Base-by-base conservation (phyloP, 2,797 vertebrate species). In the Eidolon dupreanum region DNA sequence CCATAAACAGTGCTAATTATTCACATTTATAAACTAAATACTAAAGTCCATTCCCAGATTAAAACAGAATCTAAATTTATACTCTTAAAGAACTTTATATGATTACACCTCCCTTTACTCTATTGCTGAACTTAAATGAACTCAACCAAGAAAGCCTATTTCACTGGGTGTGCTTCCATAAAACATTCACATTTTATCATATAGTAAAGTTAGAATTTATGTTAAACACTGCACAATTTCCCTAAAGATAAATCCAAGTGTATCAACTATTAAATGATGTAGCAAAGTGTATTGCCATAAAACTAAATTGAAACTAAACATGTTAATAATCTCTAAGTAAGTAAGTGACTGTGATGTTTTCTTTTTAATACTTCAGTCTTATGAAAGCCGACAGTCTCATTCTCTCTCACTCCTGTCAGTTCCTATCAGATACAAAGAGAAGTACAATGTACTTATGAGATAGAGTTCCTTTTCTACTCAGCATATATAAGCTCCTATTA, bases 161-260 rank as follows among this genome's bases (percentile, higher is more conserved):
- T 84, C 93, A 92, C 63, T 75, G 59, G 31, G 12, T 71, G 33
- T 85, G 24, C 20, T 94, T 94, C 61, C 88, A 97, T 91, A 95
- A 97, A 95, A 93, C 86, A 97, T 61, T 95, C 78, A 94, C 43
- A 92, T 97, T 89, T 97, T 79, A 89, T 91, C 74, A 65, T 74
- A 81, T 2, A 66, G 33, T 82, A 93, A 97, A 96, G 82, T 95
- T 86, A 88, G 36, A 95, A 97, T 97, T 94, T 96, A 97, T 96
- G 70, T 46, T 91, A 97, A 97, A 94, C 82, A 90, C 51, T 92
- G 84, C 31, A 85, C 51, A 93, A 93, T 96, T 96, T 94, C 90
- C 92, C 85, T 95, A 93, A 96, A 97, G 89, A 95, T 96, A 82
- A 90, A 85, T 82, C 28, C 55, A 91, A 93, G n/a, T 91, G 68